Base-by-base conservation (phyloP, 2,113 vertebrate genomes). In the Poeciliopsis occidentalis region DNA sequence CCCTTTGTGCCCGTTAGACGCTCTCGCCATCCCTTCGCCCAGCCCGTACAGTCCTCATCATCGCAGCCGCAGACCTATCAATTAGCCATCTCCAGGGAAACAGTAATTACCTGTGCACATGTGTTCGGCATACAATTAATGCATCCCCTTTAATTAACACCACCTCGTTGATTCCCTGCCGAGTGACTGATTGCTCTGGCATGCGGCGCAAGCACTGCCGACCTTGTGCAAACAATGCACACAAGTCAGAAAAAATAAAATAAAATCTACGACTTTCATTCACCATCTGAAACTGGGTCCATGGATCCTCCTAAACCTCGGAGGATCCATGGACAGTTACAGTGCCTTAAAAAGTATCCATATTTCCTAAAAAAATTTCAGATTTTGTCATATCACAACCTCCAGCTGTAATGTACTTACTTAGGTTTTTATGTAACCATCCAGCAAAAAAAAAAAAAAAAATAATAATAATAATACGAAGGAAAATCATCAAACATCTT, bases 91-190 rank as follows among this genome's bases (percentile, higher is more conserved):
- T 91, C 91, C 67, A 64, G 87, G 88, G 94, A 92, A 82, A 91
- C 82, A 22, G 78, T 93, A 93, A 95, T 93, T 93, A 95, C 91
- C 88, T 86, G 82, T 32, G 78, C 89, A 92, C 87, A 87, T 94
- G 92, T 93, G 89, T 91, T 93, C 85, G 74, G 90, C 89, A 89
- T 88, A 90, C 85, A 90, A 91, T 94, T 92, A 91, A 80, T 31
- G 75, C 79, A 83, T 81, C 88, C 83, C 88, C 85, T 82, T 90
- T 93, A 93, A 93, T 95, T 94, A 93, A 89, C 57, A 73, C 82
- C 84, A 89, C 84, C 89, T 89, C 76, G 73, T 88, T 82, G 87
- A 88, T 88, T 80, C 84, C 86, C 80, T 67, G 73, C 69, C 2
- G 82, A 57, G 77, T 91, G 88, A 90, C 85, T 82, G 92, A 94